phyloP scores from a whole-genome alignment of 2,113 vertebrate species.

The Laterallus jamaicensis region DNA sequence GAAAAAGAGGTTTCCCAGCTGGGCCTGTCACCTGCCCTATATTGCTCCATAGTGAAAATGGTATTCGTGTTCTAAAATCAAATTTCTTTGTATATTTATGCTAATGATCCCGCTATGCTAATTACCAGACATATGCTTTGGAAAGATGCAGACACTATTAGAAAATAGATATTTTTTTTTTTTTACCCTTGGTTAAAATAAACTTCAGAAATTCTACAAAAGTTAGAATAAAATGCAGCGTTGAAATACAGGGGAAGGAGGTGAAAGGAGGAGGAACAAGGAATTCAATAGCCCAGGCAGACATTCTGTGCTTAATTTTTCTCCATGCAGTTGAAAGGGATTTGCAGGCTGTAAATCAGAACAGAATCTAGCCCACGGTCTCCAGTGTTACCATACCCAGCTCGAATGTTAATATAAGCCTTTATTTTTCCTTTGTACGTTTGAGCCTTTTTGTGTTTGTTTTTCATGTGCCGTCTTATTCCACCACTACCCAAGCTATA shows the following conservation, averaged over 20 bases:
- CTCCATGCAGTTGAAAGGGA: slow-evolving; percentile 47
- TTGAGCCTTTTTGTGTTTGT: slow-evolving; percentile 55
- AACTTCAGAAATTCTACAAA: slow-evolving; percentile 18
- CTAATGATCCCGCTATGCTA: slow-evolving; percentile 50
- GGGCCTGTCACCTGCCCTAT: slow-evolving; percentile 79
- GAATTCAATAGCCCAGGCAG: slow-evolving; percentile 23
- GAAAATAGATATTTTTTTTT: slow-evolving; percentile 15
- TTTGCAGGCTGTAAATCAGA: slow-evolving; percentile 54
- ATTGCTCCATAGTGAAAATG: slow-evolving; percentile 65
- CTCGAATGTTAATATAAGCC: slow-evolving; percentile 29
- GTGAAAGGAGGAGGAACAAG: slow-evolving; percentile 8
- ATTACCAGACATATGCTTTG: slow-evolving; percentile 46
- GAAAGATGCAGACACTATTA: slow-evolving; percentile 25
- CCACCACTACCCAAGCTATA: slow-evolving; percentile 11
- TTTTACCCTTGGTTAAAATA: slow-evolving; percentile 25
- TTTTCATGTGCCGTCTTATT: slow-evolving; percentile 42
- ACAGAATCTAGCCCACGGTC: slow-evolving; percentile 10
- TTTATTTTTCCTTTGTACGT: slow-evolving; percentile 39
- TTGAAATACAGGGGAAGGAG: neutral
- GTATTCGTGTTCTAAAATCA: slow-evolving; percentile 69
- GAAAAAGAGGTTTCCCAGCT: slow-evolving; percentile 79
- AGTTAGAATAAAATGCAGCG: slow-evolving; percentile 22
- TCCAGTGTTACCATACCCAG: neutral
- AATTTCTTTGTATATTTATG: slow-evolving; percentile 58
- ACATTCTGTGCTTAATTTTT: slow-evolving; percentile 50